Conservation (phyloP, 2,797 vertebrate genomes). For the Phrynocephalus vlangalii region DNA sequence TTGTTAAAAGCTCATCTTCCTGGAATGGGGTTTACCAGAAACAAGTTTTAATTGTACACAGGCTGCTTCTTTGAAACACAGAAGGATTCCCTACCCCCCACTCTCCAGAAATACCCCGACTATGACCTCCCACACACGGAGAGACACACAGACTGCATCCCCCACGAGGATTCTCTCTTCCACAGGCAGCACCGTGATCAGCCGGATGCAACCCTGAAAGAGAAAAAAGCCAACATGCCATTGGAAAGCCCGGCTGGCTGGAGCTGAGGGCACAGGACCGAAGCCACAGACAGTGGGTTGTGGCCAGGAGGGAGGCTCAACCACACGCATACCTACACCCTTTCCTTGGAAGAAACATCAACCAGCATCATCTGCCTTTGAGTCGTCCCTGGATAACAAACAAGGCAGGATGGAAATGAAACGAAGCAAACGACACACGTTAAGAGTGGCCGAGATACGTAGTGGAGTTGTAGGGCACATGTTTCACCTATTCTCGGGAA, state of each 20-base stretch:
- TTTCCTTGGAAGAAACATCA: not conserved
- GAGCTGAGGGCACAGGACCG: too few relatives aligned
- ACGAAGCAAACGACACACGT: too few relatives aligned
- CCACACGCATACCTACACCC: not conserved
- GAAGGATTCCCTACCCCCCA: constrained; percentile 52
- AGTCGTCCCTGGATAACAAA: too few relatives aligned
- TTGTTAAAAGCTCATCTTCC: constrained; percentile 98
- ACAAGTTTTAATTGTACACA: constrained; percentile 94
- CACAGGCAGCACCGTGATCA: not conserved
- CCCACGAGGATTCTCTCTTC: not conserved
- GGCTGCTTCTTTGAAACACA: constrained; percentile 76
- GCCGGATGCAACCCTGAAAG: not conserved
- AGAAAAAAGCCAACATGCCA: not conserved
- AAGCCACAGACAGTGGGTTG: too few relatives aligned
- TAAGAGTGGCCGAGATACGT: not conserved
- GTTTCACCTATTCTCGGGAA: not conserved
- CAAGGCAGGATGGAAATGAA: not conserved
- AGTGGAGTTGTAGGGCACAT: not conserved
- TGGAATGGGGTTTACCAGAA: constrained; percentile 89
- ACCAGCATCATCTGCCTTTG: too few relatives aligned
- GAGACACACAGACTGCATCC: too few relatives aligned
- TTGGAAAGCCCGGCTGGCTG: not conserved
- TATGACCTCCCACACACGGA: not conserved
- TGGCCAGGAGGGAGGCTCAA: too few relatives aligned
- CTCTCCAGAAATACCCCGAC: constrained; percentile 34